Base-by-base conservation (phyloP, 2,888 invertebrate species). In the Harmothoe impar region DNA sequence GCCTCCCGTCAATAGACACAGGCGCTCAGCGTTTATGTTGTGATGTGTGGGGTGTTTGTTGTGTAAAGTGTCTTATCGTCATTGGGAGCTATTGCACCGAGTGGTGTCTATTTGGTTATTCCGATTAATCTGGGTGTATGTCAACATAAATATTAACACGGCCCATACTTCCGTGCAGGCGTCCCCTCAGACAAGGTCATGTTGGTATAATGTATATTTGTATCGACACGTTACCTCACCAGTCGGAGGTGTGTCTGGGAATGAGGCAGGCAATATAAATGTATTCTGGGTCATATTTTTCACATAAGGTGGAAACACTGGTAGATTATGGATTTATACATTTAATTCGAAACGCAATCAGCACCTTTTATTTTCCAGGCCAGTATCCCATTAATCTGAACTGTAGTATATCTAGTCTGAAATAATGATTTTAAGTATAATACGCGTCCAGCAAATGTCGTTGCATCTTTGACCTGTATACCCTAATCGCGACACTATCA, bases 141-240 rank as follows among this genome's bases (percentile, higher is more conserved):
- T 86, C 86, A 86, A 86, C 33, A 86, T 56, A 86, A 86, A 81
- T 81, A 81, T 43, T 81, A 81, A 81, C 81, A 81, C 33, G 72
- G 15, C 72, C 72, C n/a, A 72, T 72, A 72, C 72, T 72, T 72
- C 72, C 72, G 72, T 72, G 25, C 29, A 15, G 31, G 23, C 62
- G 62, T 62, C 62, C 62, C 62, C 62, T 62, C 62, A 72, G 15
- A 29, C 72, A 29, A 29, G 72, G 72, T 31, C 72, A 29, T 72
- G 72, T 72, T 29, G 72, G 25, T 72, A 72, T 72, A 29, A 72
- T 72, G 29, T 72, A 29, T 72, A 29, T 72, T 29, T 29, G 29
- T 72, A 72, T 72, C 72, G 72, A 72, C 72, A 72, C 72, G n/a
- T 72, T 72, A n/a, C 62, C n/a, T 62, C 62, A n/a, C 62, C 62